These are phyloP conservation scores for Liolophura sinensis DNA, from an alignment of 1,140 invertebrate species.

Conservation along the genomic window DNA sequence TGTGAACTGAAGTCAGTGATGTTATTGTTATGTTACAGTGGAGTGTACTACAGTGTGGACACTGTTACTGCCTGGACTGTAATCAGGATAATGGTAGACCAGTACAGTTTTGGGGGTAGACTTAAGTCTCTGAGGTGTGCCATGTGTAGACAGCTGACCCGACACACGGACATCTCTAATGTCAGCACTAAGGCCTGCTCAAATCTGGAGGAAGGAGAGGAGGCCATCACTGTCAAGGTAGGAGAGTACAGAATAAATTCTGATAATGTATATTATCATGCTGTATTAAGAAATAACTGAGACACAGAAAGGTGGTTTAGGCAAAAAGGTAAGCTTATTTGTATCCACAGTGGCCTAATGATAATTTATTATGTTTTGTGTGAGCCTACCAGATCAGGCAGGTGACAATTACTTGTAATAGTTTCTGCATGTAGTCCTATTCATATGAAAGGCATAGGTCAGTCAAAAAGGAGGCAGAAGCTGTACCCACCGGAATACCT, in stretches of 20 bases:
- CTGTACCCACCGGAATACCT: too few species aligned
- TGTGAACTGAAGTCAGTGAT: neutral
- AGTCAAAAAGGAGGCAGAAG: neutral
- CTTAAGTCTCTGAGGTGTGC: constrained; percentile 63
- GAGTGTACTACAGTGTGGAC: constrained; percentile 72
- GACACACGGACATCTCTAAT: constrained; percentile 65
- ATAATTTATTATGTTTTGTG: too few species aligned
- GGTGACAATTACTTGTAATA: constrained; percentile 3
- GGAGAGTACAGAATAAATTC: neutral
- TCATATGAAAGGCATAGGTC: too few species aligned
- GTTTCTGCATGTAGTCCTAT: constrained; percentile 9
- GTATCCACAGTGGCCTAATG: too few species aligned
- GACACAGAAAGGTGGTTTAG: too few species aligned
- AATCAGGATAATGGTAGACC: constrained; percentile 59
- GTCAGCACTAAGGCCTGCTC: constrained; percentile 59
- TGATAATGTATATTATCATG: too few species aligned
- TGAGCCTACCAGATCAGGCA: too few species aligned
- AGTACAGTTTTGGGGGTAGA: constrained; percentile 40
- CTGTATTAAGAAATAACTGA: too few species aligned
- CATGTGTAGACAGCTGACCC: constrained; percentile 68
- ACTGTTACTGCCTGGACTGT: constrained; percentile 71
- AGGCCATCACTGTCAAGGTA: constrained; percentile 45
- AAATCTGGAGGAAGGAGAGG: constrained; percentile 29
- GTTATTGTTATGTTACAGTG: constrained; percentile 58
- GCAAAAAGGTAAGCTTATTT: too few species aligned